Base-by-base conservation (phyloP, 2,888 invertebrate species). In the Tupiocoris notatus region DNA sequence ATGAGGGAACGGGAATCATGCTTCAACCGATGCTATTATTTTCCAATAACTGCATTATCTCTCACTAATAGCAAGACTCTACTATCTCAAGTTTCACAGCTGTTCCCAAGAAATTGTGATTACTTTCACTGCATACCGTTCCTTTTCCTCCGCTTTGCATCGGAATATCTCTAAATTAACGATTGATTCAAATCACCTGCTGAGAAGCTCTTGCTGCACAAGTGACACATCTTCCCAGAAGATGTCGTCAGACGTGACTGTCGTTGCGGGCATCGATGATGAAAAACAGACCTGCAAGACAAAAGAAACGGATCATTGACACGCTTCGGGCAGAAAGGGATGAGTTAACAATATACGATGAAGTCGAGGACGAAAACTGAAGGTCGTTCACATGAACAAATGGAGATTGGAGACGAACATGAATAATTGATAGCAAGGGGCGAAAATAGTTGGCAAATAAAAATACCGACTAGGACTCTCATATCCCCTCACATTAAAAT, bases 131-230 rank as follows among this genome's bases (percentile, higher is more conserved):
- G 63, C 20, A 62, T n/a, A 3, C 7, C 16, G 20, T n/a, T n/a
- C n/a, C n/a, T n/a, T n/a, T n/a, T n/a, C n/a, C n/a, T n/a, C n/a
- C n/a, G n/a, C n/a, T n/a, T n/a, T n/a, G n/a, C n/a, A n/a, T n/a
- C n/a, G n/a, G n/a, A n/a, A n/a, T n/a, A n/a, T n/a, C n/a, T n/a
- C n/a, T n/a, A n/a, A n/a, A n/a, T 17, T 66, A 17, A 0, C n/a
- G n/a, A n/a, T n/a, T n/a, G n/a, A n/a, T n/a, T n/a, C n/a, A n/a
- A n/a, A 59, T 25, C 20, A 73, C 73, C 73, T 25, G 73, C 62
- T 62, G 12, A 24, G 61, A 0, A 73, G 73, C 54, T 73, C 73
- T 9, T 73, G 73, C 54, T 73, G 39, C 16, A 73, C 62, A 1
- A 73, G 9, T 1, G 39, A 17, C 25, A 21, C 62, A 6, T 21